Evolutionary conservation across 2,888 invertebrate genomes (phyloP).

Genomic region (Yponomeuta malinellus): DNA sequence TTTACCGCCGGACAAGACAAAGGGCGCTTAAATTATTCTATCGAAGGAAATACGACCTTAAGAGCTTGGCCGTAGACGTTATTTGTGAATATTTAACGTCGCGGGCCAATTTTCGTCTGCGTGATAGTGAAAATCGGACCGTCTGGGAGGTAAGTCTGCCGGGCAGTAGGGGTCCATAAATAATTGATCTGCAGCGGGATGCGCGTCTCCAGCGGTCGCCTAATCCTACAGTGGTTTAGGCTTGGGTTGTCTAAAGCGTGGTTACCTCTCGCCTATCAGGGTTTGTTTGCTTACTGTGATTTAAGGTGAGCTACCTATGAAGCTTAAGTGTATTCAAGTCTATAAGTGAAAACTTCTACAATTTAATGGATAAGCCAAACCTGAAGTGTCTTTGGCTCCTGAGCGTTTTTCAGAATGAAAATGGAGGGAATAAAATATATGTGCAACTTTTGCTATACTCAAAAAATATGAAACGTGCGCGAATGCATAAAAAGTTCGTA

Average conservation of each 20-base stretch:
- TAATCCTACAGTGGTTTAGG: constrained; percentile 42
- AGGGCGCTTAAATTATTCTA: constrained; percentile 69
- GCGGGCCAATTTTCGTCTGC: constrained; percentile 65
- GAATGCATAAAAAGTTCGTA: not conserved
- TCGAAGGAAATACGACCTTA: constrained; percentile 63
- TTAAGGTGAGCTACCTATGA: not conserved
- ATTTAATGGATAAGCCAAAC: not conserved
- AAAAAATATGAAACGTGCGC: not conserved
- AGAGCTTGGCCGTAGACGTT: constrained; percentile 45
- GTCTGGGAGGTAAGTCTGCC: constrained; percentile 70
- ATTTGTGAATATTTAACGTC: constrained; percentile 67
- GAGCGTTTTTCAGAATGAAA: not conserved
- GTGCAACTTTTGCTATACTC: not conserved
- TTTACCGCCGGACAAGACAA: constrained; percentile 68
- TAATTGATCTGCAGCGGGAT: constrained; percentile 68
- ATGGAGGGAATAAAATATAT: too few relatives aligned
- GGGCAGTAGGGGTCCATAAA: constrained; percentile 61
- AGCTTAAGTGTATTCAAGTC: not conserved
- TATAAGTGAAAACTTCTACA: not conserved
- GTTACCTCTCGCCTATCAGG: constrained; percentile 22
- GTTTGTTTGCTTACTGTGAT: constrained; percentile 30
- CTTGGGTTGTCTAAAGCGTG: not conserved
- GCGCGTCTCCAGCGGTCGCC: constrained; percentile 58
- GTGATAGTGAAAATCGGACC: constrained; percentile 54
- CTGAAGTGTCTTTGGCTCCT: not conserved